Evolutionary conservation across 2,113 vertebrate genomes (phyloP).

Genomic region (Heterotilapia buettikoferi): DNA sequence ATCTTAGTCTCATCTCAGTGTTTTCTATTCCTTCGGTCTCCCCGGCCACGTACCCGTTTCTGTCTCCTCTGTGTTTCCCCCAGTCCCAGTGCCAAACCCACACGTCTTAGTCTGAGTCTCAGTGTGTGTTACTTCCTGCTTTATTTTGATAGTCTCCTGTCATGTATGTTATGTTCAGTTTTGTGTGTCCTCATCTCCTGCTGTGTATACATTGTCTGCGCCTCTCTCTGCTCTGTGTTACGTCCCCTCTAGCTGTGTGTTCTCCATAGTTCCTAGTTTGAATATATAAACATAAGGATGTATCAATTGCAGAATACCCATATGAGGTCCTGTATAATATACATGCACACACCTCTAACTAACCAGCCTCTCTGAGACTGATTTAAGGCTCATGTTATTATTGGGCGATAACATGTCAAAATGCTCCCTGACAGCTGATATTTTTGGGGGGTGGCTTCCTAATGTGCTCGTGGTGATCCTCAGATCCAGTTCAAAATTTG

Average conservation of each 20-base stretch:
- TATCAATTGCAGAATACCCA: neutral
- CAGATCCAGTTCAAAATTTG: neutral
- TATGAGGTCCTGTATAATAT: neutral
- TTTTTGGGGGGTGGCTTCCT: neutral
- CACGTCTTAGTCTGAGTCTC: neutral
- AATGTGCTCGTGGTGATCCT: neutral
- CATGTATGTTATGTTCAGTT: neutral
- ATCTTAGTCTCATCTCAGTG: neutral
- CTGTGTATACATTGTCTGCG: neutral
- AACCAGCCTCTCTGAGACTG: neutral
- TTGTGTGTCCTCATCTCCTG: neutral
- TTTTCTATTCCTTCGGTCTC: neutral
- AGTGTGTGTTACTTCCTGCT: neutral
- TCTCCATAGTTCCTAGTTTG: neutral
- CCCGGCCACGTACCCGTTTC: rapidly evolving
- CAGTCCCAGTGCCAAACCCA: neutral
- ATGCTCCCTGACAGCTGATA: neutral
- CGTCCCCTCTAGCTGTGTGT: neutral
- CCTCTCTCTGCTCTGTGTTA: neutral
- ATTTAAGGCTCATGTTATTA: neutral
- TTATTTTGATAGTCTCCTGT: neutral
- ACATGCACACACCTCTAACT: neutral
- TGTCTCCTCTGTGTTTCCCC: neutral
- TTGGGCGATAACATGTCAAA: neutral
- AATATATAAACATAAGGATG: neutral